Evolutionary conservation across 1,140 invertebrate genomes (phyloP).

Genomic region (Atopsyche davidsoni): DNA sequence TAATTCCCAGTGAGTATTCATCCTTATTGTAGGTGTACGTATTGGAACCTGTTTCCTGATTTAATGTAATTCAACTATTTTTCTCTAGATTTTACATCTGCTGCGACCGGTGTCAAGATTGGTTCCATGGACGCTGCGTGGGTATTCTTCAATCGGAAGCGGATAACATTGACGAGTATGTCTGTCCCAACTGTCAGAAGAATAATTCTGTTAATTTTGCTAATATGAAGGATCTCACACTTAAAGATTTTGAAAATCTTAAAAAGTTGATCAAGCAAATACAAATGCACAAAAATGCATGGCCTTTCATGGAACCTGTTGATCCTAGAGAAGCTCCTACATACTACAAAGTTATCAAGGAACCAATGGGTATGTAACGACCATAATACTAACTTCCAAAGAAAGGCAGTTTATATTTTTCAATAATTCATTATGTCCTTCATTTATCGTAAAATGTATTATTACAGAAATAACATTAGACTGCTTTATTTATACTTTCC

Average conservation of each 20-base stretch:
- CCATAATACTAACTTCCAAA: neutral
- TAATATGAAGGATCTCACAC: slow-evolving; percentile 80
- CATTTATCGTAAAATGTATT: neutral
- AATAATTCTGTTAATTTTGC: slow-evolving; percentile 83
- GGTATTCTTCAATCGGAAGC: slow-evolving; percentile 92
- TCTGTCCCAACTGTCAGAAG: slow-evolving; percentile 91
- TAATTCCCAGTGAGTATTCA: slow-evolving; percentile 81
- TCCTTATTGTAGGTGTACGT: slow-evolving; percentile 4
- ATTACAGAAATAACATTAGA: neutral
- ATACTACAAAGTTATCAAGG: slow-evolving; percentile 96
- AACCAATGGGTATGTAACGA: slow-evolving; percentile 86
- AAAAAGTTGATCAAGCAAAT: slow-evolving; percentile 85
- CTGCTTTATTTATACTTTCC: slow-evolving; percentile 41
- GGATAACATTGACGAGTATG: slow-evolving; percentile 91
- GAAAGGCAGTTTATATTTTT: neutral
- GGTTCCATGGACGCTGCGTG: slow-evolving; percentile 98
- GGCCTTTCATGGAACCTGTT: slow-evolving; percentile 96
- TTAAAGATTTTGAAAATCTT: slow-evolving; percentile 77
- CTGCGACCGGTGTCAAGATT: slow-evolving; percentile 96
- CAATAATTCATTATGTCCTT: neutral
- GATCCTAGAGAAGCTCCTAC: slow-evolving; percentile 91
- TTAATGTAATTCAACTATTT: slow-evolving; percentile 8
- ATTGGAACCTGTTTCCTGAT: no score
- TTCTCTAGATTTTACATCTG: slow-evolving; percentile 85
- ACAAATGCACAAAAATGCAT: slow-evolving; percentile 90